These are phyloP conservation scores for Polyergus mexicanus DNA, from an alignment of 1,140 invertebrate genomes.

Conservation along the genomic window DNA sequence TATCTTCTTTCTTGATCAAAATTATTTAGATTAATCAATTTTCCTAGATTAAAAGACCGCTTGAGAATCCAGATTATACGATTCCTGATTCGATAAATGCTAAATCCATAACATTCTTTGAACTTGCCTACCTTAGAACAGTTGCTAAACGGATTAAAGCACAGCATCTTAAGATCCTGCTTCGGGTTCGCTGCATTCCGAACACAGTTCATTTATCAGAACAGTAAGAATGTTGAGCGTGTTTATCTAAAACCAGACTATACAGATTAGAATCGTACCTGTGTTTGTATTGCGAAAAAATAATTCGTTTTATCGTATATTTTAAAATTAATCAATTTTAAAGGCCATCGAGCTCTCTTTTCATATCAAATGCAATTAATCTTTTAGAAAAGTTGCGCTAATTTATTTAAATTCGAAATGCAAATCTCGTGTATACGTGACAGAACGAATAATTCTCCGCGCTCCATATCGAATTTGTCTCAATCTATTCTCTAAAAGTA, in stretches of 20 bases:
- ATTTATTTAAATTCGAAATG: constrained; percentile 14
- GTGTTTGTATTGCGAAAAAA: constrained; percentile 19
- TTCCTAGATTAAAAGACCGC: background rate
- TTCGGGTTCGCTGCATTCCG: constrained; percentile 50
- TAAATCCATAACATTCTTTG: constrained; percentile 23
- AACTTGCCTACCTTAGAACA: constrained; percentile 16
- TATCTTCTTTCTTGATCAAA: background rate
- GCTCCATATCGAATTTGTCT: constrained; percentile 4
- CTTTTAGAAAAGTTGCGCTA: constrained; percentile 5
- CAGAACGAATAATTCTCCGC: constrained; percentile 2
- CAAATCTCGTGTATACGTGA: background rate
- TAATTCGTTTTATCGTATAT: constrained; percentile 5
- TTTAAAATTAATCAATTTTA: background rate
- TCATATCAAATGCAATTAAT: background rate
- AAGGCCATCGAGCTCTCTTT: background rate
- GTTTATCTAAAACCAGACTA: constrained; percentile 39
- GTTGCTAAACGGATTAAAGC: constrained; percentile 34
- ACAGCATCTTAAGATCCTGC: constrained; percentile 69
- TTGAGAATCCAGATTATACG: background rate
- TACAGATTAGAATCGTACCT: constrained; percentile 24
- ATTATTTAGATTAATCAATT: background rate
- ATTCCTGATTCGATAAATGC: background rate
- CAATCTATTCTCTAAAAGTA: constrained; percentile 9
- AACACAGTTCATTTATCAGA: constrained; percentile 50
- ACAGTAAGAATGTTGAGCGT: constrained; percentile 39